Conservation (phyloP, 2,113 vertebrate species). For the Bagarius yarrelli region DNA sequence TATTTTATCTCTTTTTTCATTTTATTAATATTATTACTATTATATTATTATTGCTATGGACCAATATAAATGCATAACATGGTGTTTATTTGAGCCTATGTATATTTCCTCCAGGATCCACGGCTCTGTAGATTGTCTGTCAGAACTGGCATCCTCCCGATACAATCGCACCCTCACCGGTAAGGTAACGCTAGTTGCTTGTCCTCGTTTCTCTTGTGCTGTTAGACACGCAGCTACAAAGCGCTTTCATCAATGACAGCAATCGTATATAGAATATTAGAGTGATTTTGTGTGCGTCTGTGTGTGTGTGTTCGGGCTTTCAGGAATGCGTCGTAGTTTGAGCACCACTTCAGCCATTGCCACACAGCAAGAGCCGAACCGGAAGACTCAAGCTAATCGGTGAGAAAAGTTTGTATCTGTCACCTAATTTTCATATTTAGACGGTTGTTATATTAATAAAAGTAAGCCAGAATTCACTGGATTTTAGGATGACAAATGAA, state of each 20-base stretch:
- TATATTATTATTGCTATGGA: too few relatives aligned
- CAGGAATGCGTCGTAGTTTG: constrained; percentile 80
- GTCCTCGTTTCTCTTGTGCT: not conserved
- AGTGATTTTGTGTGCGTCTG: constrained; percentile 17
- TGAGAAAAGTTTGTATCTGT: constrained; percentile 55
- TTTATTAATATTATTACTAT: too few relatives aligned
- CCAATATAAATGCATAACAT: not conserved
- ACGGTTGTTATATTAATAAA: not conserved
- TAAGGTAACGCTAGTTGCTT: constrained; percentile 58
- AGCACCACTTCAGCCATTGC: constrained; percentile 85
- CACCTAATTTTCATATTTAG: not conserved
- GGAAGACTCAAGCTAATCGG: constrained; percentile 81
- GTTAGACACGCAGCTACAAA: not conserved
- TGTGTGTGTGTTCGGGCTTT: constrained; percentile 24
- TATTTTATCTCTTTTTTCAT: too few relatives aligned
- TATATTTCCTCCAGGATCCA: constrained; percentile 73
- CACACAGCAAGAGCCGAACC: constrained; percentile 80
- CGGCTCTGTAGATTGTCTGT: constrained; percentile 89
- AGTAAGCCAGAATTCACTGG: not conserved
- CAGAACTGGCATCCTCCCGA: constrained; percentile 81
- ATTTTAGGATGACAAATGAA: not conserved
- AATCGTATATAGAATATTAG: not conserved
- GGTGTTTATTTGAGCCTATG: not conserved
- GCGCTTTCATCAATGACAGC: constrained; percentile 9
- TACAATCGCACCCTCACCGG: constrained; percentile 78